Base-by-base conservation (phyloP, 2,888 invertebrate genomes). In the Tridacna gigas region DNA sequence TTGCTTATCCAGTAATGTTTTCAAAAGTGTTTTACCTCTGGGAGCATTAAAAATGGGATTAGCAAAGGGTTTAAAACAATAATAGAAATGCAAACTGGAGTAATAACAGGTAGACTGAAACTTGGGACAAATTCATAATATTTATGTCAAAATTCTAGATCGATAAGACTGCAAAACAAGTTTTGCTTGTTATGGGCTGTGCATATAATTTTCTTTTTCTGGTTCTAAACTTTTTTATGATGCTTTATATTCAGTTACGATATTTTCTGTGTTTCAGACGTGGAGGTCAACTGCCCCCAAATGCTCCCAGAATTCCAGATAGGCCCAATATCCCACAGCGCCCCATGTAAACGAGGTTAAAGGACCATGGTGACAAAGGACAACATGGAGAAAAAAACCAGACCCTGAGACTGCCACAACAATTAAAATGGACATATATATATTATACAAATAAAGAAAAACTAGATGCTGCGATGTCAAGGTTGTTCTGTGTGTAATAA, bases 291-390 rank as follows among this genome's bases (percentile, higher is more conserved):
- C 84, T 86, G 51, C 82, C 79, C 5, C 78, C 77, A 28, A 88
- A 86, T 74, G 89, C 90, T 26, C 93, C 93, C 2, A 90, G 89
- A 79, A 93, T 93, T 84, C 93, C 93, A 74, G 93, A 92, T 81
- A 78, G 93, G 73, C 93, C 93, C 47, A 89, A 90, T 4, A 83
- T 92, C 22, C 91, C 92, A 61, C 84, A 89, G 61, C 84, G 92
- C 82, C 92, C 91, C 76, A 91, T 91, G 86, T 90, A 88, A 67
- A 67, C 25, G 12, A 25, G 51, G 26, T 51, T n/a, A 15, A 45
- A 45, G 47, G 15, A 69, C 28, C 37, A 65, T 66, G 22, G 20
- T 66, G 25, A 66, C 66, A 66, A 37, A 66, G 22, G 66, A 28
- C 13, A 66, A 25, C 61, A 37, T 37, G 7, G 37, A 37, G 61